phyloP scores from a whole-genome alignment of 2,113 vertebrate genomes.

The Platanista minor region DNA sequence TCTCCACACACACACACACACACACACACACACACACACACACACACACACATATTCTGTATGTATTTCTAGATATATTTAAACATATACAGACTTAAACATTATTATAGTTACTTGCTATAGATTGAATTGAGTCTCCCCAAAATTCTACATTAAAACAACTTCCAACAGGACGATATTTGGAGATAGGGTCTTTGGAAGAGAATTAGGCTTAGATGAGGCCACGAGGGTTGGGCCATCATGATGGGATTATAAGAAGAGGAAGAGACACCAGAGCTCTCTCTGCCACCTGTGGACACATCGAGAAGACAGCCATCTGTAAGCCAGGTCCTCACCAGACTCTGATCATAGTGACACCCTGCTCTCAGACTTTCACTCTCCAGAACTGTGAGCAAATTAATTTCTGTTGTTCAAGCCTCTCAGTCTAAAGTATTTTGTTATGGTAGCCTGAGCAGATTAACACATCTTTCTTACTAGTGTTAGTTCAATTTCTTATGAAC shows the following conservation, averaged over 20 bases:
- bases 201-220: not conserved
- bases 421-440: not conserved
- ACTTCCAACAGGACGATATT: not conserved
- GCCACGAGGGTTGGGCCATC: not conserved
- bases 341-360: not conserved
- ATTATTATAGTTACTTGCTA: not conserved
- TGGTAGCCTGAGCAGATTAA: not conserved
- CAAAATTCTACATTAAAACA: not conserved
- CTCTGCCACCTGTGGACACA: not conserved
- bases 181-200: not conserved
- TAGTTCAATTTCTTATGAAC: not conserved
- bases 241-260: not conserved
- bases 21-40: too few relatives aligned
- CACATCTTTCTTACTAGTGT: not conserved
- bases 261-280: not conserved
- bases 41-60: not conserved
- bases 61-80: too few relatives aligned
- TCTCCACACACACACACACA: not conserved
- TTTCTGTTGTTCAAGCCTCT: not conserved
- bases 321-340: not conserved
- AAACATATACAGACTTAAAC: too few relatives aligned
- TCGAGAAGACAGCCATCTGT: not conserved
- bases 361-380: not conserved
- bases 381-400: not conserved
- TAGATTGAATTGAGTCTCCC: not conserved